These are phyloP conservation scores for Cheilosia variabilis DNA, from an alignment of 2,888 invertebrate genomes.

Conservation along the genomic window DNA sequence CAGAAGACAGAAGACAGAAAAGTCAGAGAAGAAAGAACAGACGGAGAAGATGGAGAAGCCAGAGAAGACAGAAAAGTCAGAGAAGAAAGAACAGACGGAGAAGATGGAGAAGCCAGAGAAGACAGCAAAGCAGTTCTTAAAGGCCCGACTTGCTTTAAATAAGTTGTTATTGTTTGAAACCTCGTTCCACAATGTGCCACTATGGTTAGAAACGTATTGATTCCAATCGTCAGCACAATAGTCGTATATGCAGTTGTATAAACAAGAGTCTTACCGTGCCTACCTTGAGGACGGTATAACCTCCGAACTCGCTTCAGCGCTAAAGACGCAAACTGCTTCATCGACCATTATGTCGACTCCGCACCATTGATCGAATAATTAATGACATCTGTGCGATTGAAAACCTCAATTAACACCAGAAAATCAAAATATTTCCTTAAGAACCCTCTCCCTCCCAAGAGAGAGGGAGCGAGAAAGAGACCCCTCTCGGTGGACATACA, in stretches of 20 bases:
- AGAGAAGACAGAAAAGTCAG: background rate
- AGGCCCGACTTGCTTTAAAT: too few species aligned
- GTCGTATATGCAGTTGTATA: too few species aligned
- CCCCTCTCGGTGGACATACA: conserved; percentile 22
- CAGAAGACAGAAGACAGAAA: background rate
- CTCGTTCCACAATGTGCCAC: too few species aligned
- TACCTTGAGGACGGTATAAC: too few species aligned
- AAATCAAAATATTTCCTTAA: conserved; percentile 65
- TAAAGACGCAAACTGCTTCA: background rate
- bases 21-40: too few species aligned
- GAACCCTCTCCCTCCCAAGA: conserved; percentile 65
- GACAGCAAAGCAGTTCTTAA: background rate
- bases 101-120: background rate
- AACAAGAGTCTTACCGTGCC: too few species aligned
- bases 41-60: too few species aligned
- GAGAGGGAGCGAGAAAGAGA: conserved; percentile 23
- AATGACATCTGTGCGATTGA: conserved; percentile 56
- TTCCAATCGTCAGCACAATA: too few species aligned
- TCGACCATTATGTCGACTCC: background rate
- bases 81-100: background rate
- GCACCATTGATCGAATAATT: conserved; percentile 10
- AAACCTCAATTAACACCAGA: conserved; percentile 61
- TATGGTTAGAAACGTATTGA: too few species aligned
- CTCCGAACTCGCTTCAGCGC: too few species aligned
- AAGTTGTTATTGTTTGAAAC: too few species aligned